Percentiles rank a stretch among this genome's conserved stretches.
These are phyloP conservation scores for Poecilia velifera DNA, from an alignment of 2,797 vertebrate species.

Conservation along the genomic window DNA sequence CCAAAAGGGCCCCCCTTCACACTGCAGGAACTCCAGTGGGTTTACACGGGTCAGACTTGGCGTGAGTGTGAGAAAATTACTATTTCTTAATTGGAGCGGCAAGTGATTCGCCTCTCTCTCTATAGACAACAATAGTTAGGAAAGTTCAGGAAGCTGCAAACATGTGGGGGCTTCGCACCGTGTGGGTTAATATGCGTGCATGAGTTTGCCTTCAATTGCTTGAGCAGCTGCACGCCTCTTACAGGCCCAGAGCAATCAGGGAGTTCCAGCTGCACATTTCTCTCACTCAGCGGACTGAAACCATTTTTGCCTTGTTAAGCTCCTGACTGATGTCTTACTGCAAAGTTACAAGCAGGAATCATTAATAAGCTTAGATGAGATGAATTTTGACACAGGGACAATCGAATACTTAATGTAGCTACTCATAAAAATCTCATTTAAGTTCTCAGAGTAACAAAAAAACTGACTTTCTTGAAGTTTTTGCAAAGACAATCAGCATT, in stretches of 20 bases:
- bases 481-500: background rate
- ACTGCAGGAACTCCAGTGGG: slow-evolving; percentile 50
- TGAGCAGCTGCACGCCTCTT: slow-evolving; percentile 65
- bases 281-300: slow-evolving; percentile 58
- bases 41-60: slow-evolving; percentile 37
- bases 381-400: slow-evolving; percentile 1
- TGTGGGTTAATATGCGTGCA: slow-evolving; percentile 20
- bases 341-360: slow-evolving; percentile 9
- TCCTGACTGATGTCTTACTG: slow-evolving; percentile 44
- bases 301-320: slow-evolving; percentile 40
- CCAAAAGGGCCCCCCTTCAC: slow-evolving; percentile 39
- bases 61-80: slow-evolving; percentile 53
- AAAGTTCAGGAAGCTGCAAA: slow-evolving; percentile 71
- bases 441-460: background rate
- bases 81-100: slow-evolving; percentile 58
- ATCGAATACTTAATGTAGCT: background rate
- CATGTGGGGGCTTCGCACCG: slow-evolving; percentile 42
- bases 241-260: slow-evolving; percentile 60
- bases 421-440: background rate
- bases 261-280: slow-evolving; percentile 62
- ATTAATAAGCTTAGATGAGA: background rate
- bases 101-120: slow-evolving; percentile 50
- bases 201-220: slow-evolving; percentile 54
- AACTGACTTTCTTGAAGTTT: background rate
- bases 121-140: slow-evolving; percentile 72